Base-by-base conservation (phyloP, 2,797 vertebrate species). In the Chloroceryle inda region DNA sequence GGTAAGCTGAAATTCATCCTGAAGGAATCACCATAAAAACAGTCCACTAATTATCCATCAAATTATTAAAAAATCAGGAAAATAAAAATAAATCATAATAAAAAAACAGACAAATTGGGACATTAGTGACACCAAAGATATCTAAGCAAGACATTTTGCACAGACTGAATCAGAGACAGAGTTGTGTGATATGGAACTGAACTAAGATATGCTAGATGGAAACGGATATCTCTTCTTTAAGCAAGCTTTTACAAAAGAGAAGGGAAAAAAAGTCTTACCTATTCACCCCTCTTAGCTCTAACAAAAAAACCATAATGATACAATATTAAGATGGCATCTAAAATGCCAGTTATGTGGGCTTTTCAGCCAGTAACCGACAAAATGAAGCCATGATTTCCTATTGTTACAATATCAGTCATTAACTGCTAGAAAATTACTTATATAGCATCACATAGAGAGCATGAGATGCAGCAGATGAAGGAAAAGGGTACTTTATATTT, bases 321-420 rank as follows among this genome's bases (percentile, higher is more conserved):
- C 3, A 38, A 4, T 42, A 8, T 35, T 71, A 66, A 67, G 14
- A 63, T 37, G n/a, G 33, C 9, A 87, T 9, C 7, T 67, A 69
- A 88, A 92, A 91, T 76, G 27, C 8, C 33, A 94, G 15, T 87
- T 85, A 67, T 59, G 52, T 87, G 7, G 15, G 12, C n/a, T 86
- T 84, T 78, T 90, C 59, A 82, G 76, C 82, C 59, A 85, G 31
- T 38, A 92, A 44, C 49, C 91, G 88, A 79, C 59, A 93, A 88
- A 96, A 89, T 53, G 59, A 91, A 92, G 21, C 24, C 38, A 14
- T 90, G 79, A 62, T 92, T 96, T 94, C 63, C 68, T 83, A 44
- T 92, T 91, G 75, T 94, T 89, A 67, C 9, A 74, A 9, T 18
- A 90, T 92, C 75, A 88, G 29, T 82, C 75, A 92, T 92, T 88